Base-by-base conservation (phyloP, 2,888 invertebrate genomes). In the Lumbricus terrestris region DNA sequence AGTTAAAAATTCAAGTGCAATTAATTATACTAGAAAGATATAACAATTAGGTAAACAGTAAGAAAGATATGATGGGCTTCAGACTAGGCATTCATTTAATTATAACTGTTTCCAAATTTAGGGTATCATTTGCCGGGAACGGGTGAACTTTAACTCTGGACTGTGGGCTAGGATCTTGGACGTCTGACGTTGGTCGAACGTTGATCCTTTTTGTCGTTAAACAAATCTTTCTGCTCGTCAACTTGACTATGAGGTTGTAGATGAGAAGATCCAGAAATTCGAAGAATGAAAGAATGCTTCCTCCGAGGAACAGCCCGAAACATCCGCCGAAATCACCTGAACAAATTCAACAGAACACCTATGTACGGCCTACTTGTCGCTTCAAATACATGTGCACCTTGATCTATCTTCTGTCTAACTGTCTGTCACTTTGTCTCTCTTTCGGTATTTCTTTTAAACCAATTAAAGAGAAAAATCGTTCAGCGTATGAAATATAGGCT, bases 241-340 rank as follows among this genome's bases (percentile, higher is more conserved):
- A 20, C 88, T 88, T 88, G 29, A 88, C 88, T 5, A 88, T 35
- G 88, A 88, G 38, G 37, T 88, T 88, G n/a, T 88, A 88, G 88
- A 88, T 34, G 18, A 88, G 37, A 40, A 88, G 88, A 88, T 88
- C 88, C 40, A 47, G 20, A 13, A 88, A 42, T n/a, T 88, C 88
- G 33, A 88, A 88, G 40, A 88, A 18, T 11, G 88, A 88, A 35
- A 88, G 33, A 18, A 88, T 88, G 88, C 88, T 88, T 88, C 88
- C 88, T 88, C 88, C 88, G 42, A 88, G 88, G 35, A 88, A 88
- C 18, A 88, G 88, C 8, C 88, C 88, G n/a, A 88, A 42, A 47
- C 47, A 38, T n/a, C 88, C 88, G 33, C 88, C 88, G 33, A 88
- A 88, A 40, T 88, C 88, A 40, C 88, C 88, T 88, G n/a, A n/a